A percentile compares a stretch with the other conserved stretches of the same genome.
phyloP scores from a whole-genome alignment of 2,113 vertebrate species.

The Psophia crepitans region DNA sequence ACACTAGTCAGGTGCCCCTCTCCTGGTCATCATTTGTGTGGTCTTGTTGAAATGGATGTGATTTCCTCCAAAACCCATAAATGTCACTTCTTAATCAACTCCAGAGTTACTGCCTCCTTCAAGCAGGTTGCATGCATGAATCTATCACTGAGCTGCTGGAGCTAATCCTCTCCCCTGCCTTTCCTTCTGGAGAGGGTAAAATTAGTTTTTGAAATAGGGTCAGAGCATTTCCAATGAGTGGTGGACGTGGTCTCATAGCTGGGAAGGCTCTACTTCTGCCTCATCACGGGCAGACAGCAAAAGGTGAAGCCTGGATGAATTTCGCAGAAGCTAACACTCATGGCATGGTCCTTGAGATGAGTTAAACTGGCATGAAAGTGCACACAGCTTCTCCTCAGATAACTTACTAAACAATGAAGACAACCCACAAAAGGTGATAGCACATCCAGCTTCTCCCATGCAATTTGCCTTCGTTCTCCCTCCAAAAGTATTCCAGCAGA shows the following conservation, averaged over 20 bases:
- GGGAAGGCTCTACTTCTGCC: neutral
- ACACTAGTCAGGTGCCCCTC: neutral
- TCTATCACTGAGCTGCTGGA: neutral
- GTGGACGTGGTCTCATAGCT: accelerated
- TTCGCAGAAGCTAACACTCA: neutral
- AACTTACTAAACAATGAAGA: neutral
- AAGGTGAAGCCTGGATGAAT: neutral
- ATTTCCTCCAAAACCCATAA: neutral
- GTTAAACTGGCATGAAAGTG: neutral
- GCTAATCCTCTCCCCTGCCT: neutral
- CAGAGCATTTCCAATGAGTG: neutral
- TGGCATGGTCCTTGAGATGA: neutral
- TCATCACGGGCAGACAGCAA: neutral
- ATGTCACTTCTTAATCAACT: neutral
- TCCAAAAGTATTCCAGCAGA: neutral
- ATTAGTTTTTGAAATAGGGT: neutral
- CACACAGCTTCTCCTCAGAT: neutral
- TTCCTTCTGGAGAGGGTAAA: neutral
- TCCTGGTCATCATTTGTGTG: neutral
- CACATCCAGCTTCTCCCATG: neutral
- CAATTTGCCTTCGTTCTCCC: neutral
- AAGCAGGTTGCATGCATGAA: neutral
- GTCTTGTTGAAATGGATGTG: neutral
- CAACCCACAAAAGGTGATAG: neutral
- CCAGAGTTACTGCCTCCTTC: neutral